Evolutionary conservation across 2,888 invertebrate species (phyloP).

Genomic region (Hypselothyrea guttata): DNA sequence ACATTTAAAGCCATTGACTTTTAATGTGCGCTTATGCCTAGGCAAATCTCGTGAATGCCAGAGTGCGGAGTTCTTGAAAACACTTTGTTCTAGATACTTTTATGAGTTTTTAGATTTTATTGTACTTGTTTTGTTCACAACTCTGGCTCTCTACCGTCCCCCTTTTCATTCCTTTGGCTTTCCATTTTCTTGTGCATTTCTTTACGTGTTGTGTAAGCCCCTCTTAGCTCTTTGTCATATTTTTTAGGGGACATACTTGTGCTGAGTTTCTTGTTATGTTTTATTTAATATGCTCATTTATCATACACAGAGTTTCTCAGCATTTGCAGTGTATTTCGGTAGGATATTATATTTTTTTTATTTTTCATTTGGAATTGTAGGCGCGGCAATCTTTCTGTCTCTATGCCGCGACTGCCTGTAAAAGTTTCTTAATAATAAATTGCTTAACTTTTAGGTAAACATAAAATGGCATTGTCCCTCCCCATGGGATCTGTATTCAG

Average conservation of each 20-base stretch:
- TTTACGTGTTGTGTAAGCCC: neutral
- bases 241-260: conserved; percentile 18
- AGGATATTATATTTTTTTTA: conserved; percentile 21
- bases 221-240: conserved; percentile 2
- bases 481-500: neutral
- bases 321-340: neutral
- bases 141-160: neutral
- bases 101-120: conserved; percentile 11
- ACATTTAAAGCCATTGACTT: too few relatives aligned
- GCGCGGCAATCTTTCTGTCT: conserved; percentile 27
- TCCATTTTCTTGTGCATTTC: conserved; percentile 25
- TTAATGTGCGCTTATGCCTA: neutral
- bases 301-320: conserved; percentile 38
- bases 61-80: too few relatives aligned
- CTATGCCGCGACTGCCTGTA: conserved; percentile 33
- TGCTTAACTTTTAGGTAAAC: conserved; percentile 74
- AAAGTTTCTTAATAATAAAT: conserved; percentile 75
- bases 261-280: conserved; percentile 41
- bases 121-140: conserved; percentile 9
- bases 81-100: neutral
- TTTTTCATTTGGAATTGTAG: conserved; percentile 16
- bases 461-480: conserved; percentile 57
- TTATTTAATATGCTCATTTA: conserved; percentile 61
- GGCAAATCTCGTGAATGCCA: neutral
- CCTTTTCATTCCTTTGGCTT: neutral